Conservation (phyloP, 2,888 invertebrate genomes). For the Limnephilus lunatus region DNA sequence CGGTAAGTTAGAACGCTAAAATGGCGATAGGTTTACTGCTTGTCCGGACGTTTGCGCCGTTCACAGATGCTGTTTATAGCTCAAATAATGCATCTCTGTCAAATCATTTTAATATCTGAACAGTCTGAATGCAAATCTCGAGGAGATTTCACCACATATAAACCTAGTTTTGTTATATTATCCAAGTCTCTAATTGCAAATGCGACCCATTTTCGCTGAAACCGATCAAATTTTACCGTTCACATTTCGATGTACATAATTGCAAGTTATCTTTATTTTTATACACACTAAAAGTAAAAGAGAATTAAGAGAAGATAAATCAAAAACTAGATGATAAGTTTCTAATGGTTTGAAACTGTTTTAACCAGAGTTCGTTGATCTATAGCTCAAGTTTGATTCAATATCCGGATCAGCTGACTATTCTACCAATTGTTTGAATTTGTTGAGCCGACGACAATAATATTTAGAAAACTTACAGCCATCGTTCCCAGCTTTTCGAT, state of each 20-base stretch:
- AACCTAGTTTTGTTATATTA: slow-evolving; percentile 17
- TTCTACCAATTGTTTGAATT: no score
- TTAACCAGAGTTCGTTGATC: no score
- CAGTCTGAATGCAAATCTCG: slow-evolving; percentile 39
- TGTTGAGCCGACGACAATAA: no score
- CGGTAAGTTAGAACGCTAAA: neutral
- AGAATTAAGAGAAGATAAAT: neutral
- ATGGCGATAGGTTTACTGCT: neutral
- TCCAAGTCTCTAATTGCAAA: neutral
- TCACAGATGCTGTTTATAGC: neutral
- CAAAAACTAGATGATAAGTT: neutral
- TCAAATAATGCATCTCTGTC: slow-evolving; percentile 17
- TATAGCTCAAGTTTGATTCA: no score
- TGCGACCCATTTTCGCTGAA: slow-evolving; percentile 16
- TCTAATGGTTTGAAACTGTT: no score
- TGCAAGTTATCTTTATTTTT: neutral
- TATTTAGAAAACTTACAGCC: no score
- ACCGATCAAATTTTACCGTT: slow-evolving; percentile 5
- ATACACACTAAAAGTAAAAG: neutral
- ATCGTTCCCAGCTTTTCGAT: no score
- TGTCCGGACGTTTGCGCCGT: slow-evolving; percentile 2
- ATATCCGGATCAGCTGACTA: no score
- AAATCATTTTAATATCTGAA: slow-evolving; percentile 19
- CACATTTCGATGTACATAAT: slow-evolving; percentile 13
- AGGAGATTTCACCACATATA: neutral